Evolutionary conservation across 2,888 invertebrate species (phyloP).

Genomic region (Stenodera caucasica): DNA sequence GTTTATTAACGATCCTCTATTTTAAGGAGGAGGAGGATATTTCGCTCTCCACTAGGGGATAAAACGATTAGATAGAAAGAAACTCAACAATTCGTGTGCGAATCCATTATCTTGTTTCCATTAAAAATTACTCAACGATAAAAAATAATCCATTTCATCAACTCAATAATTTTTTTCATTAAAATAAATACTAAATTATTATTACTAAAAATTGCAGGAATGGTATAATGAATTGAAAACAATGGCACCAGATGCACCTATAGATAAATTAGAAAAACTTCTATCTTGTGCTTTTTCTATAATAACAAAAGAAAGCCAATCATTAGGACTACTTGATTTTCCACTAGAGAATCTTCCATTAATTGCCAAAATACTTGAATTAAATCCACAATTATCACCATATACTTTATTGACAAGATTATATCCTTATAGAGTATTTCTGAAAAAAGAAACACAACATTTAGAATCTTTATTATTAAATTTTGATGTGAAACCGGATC

Average conservation of each 20-base stretch:
- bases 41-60: too few species aligned
- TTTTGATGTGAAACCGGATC: constrained; percentile 57
- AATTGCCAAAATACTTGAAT: constrained; percentile 70
- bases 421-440: constrained; percentile 81
- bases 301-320: constrained; percentile 70
- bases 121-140: background rate
- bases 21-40: too few species aligned
- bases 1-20: too few species aligned
- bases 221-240: constrained; percentile 58
- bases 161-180: too few species aligned
- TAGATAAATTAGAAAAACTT: constrained; percentile 64
- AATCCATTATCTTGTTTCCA: background rate
- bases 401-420: constrained; percentile 73
- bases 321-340: constrained; percentile 83
- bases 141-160: background rate
- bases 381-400: constrained; percentile 66
- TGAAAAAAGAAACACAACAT: constrained; percentile 74
- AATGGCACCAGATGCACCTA: constrained; percentile 60
- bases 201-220: too few species aligned
- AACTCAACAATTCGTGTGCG: background rate
- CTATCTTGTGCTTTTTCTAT: constrained; percentile 80
- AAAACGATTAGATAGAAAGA: too few species aligned
- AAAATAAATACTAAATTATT: too few species aligned
- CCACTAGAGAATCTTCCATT: constrained; percentile 78
- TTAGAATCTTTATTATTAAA: constrained; percentile 72